Conservation (phyloP, 2,113 vertebrate species). For the Sturnus vulgaris region DNA sequence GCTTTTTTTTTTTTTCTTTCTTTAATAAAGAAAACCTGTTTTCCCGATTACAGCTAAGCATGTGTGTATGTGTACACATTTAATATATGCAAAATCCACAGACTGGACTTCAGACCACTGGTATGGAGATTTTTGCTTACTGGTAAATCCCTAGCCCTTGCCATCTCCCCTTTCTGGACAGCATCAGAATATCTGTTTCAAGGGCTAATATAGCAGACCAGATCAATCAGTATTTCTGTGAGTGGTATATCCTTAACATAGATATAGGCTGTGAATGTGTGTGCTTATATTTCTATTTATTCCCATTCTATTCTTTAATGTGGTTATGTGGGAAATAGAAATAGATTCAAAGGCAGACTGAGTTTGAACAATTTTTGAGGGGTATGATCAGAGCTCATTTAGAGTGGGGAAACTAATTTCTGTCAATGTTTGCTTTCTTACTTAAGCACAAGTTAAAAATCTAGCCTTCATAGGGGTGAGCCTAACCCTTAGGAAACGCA, state of each 20-base stretch:
- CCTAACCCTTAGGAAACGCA: neutral
- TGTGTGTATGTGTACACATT: fast-evolving
- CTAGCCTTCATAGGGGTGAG: neutral
- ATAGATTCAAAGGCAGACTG: conserved; percentile 2
- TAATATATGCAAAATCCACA: neutral
- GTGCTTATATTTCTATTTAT: neutral
- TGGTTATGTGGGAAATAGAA: neutral
- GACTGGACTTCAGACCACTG: neutral
- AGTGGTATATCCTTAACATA: neutral
- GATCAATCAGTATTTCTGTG: neutral
- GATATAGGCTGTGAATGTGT: neutral
- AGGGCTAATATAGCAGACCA: neutral
- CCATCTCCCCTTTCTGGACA: neutral
- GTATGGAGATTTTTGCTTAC: neutral
- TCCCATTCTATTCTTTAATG: neutral
- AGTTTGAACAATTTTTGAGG: neutral
- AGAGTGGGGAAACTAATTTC: neutral
- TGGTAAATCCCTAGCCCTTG: neutral
- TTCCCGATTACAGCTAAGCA: neutral
- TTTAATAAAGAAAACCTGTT: neutral
- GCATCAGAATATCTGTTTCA: neutral
- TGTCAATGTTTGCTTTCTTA: neutral
- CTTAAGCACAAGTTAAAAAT: neutral
- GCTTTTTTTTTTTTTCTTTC: neutral
- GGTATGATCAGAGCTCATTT: neutral